Percentiles rank a stretch among this genome's conserved stretches.
phyloP scores from a whole-genome alignment of 2,797 vertebrate species.

The Sciurus carolinensis region DNA sequence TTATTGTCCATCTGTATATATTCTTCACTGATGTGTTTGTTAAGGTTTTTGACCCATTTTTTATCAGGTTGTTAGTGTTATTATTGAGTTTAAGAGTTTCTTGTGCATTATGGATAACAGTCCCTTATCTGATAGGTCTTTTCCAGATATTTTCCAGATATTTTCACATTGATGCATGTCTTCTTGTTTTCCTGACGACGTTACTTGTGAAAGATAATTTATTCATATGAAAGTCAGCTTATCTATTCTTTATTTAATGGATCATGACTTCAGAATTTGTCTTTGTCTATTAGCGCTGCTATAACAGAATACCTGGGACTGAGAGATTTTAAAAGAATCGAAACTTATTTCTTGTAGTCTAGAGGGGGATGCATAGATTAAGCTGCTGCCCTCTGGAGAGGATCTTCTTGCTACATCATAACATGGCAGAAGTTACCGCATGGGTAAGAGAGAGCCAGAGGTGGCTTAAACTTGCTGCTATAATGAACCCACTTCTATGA shows the following conservation, averaged over 20 bases:
- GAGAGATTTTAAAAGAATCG: too few species aligned
- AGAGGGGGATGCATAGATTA: too few species aligned
- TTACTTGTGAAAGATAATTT: background rate
- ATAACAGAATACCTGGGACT: too few species aligned
- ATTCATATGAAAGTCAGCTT: background rate
- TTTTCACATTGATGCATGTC: background rate
- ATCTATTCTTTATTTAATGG: background rate
- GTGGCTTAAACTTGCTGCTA: background rate
- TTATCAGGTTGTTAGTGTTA: background rate
- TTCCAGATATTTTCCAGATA: too few species aligned
- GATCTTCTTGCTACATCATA: too few species aligned
- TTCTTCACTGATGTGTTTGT: background rate
- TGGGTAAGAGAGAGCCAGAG: too few species aligned
- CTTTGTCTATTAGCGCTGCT: too few species aligned
- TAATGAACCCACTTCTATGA: background rate
- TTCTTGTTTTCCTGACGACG: background rate
- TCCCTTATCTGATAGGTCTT: background rate
- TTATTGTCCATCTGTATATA: too few species aligned
- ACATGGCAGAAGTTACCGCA: too few species aligned
- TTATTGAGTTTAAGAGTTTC: background rate
- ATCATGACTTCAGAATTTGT: too few species aligned
- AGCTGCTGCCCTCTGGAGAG: too few species aligned
- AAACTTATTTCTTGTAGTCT: too few species aligned
- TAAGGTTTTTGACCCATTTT: background rate
- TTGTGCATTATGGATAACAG: background rate